Evolutionary conservation across 2,113 vertebrate genomes (phyloP), one percentile per base, ranked within the genome.

Genomic region (Bothrops jararaca): DNA sequence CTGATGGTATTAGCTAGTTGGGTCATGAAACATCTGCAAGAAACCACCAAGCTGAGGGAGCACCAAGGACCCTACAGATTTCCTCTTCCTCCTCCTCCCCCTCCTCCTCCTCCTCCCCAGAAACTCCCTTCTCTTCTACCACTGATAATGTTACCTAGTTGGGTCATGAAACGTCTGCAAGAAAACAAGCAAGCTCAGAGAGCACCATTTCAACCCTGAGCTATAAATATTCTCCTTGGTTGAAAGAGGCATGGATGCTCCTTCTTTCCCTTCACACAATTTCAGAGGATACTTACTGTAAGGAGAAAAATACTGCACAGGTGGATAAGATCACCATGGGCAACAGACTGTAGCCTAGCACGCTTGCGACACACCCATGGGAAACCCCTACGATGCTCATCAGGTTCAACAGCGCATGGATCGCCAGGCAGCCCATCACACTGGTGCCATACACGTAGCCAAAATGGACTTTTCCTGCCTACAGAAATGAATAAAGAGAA

Each of bases 401-500:
- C 96, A 99, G 93, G 91, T 98, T 98, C 93, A 99, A 96, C 23
- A 99, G 96, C 53, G 97, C 90, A 0, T 98, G 97, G 86, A 99
- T 98, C 90, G 97, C 98, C 1, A 97, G 95, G 95, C 98, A 99
- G 5, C 98, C 98, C 0, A 98, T 87, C 74, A 97, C 98, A 74
- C 98, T 99, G 96, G 98, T 96, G 80, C 98, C 98, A 6, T 99
- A 99, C 90, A 99, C 97, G 0, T 98, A 99, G 74, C 98, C 97
- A 92, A 99, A 99, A 90, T 99, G 98, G 80, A 97, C 98, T 97
- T 99, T 99, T 90, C 98, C 98, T 87, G 98, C 98, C 99, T 99
- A 97, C 11, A 92, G 88, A 94, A 0, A 54, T 0, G 29, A 95
- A 89, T 53, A 91, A 95, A 80, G 86, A 91, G 52, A 53, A 95